phyloP scores from a whole-genome alignment of 2,888 invertebrate genomes.

The Atherix ibis region DNA sequence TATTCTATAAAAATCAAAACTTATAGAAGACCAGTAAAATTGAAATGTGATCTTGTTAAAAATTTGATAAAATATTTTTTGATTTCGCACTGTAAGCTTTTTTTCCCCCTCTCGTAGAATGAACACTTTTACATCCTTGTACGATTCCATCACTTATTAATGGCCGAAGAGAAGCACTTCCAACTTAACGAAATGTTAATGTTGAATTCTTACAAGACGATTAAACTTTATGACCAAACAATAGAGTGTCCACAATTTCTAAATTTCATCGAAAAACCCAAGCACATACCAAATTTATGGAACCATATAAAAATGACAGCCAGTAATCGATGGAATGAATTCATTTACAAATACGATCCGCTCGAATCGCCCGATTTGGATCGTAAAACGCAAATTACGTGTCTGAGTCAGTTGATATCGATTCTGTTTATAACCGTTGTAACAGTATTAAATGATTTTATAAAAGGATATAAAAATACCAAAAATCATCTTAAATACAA shows the following conservation, averaged over 20 bases:
- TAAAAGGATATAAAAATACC: constrained; percentile 35
- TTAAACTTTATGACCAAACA: constrained; percentile 8
- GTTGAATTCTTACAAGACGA: constrained; percentile 25
- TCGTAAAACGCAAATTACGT: constrained; percentile 18
- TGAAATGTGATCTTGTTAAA: too few species aligned
- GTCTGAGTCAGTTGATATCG: constrained; percentile 35
- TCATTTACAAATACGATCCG: constrained; percentile 62
- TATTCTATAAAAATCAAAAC: too few species aligned
- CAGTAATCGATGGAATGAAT: constrained; percentile 65
- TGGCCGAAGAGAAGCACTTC: constrained; percentile 51
- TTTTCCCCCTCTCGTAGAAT: constrained; percentile 13
- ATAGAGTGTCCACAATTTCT: constrained; percentile 30
- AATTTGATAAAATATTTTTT: too few species aligned
- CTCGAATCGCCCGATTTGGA: constrained; percentile 44
- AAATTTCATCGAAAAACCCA: constrained; percentile 42
- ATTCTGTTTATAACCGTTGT: constrained; percentile 47
- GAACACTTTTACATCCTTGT: constrained; percentile 48
- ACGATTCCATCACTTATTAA: constrained; percentile 58
- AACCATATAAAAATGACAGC: constrained; percentile 50
- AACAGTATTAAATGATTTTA: constrained; percentile 45
- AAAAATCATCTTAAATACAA: constrained; percentile 34
- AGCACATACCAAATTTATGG: constrained; percentile 48
- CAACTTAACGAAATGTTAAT: constrained; percentile 61
- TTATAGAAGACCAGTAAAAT: too few species aligned
- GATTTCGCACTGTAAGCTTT: too few species aligned